Evolutionary conservation across 2,888 invertebrate genomes (phyloP), one percentile per base, ranked within the genome.

Genomic region (Aleiodes alternator): DNA sequence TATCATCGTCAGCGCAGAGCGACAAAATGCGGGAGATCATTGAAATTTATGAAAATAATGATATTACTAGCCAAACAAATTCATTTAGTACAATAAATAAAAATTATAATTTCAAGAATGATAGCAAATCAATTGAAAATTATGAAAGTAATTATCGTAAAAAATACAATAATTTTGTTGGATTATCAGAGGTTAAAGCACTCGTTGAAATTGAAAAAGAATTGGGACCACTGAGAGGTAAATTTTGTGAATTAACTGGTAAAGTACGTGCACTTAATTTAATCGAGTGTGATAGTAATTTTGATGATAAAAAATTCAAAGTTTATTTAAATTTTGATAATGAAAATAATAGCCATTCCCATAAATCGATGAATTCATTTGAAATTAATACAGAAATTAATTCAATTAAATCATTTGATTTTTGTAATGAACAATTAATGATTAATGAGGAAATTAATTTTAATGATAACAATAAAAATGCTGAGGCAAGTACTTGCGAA

Each of bases 141-240:
- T 29, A 4, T 48, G 50, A 34, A 72, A 50, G 8, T 12, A 69
- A 31, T 48, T 43, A 66, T 66, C n/a, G 23, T 53, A 48, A 23
- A 66, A 43, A 31, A 66, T 51, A 29, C 4, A 31, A 53, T 14
- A 51, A 6, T 51, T 69, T 16, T 4, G 31, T 16, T 14, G 9
- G 9, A 53, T 14, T 14, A 53, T 80, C 78, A 16, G 83, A 84
- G 56, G 64, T 79, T 23, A 77, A 80, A 12, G 77, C 82, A 0
- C 73, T 82, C 16, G 72, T 79, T 50, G 81, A 82, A 51, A 85
- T 85, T 71, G 81, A 83, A 9, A 75, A 78, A 12, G 86, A 85
- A 69, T 69, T 86, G 1, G 75, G 79, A 0, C 85, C 84, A 0
- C 73, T 86, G 14, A 80, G 77, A 55, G 80, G 76, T 14, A 78